These are phyloP conservation scores for Drosophila mercatorum DNA, from an alignment of 2,888 invertebrate genomes.

Conservation along the genomic window DNA sequence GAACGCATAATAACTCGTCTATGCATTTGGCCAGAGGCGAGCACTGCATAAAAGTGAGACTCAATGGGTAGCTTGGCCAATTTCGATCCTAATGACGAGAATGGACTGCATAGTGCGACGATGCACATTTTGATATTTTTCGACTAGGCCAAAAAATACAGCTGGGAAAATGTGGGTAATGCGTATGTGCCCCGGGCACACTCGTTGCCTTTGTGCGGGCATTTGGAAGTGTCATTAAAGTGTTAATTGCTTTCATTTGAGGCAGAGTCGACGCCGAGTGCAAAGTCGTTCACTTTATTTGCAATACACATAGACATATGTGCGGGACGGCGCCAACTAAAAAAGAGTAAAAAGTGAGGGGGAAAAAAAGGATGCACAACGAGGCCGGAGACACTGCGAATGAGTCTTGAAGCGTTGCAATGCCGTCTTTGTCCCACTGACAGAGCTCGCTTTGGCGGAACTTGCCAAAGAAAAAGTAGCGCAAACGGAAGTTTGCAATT, in stretches of 20 bases:
- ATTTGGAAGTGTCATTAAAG: conserved; percentile 76
- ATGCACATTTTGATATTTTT: conserved; percentile 12
- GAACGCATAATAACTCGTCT: conserved; percentile 59
- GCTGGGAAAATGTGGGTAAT: conserved; percentile 27
- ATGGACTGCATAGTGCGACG: neutral
- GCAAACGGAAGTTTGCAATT: conserved; percentile 77
- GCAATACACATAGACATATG: conserved; percentile 30
- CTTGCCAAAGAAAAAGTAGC: conserved; percentile 64
- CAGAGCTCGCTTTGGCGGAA: conserved; percentile 47
- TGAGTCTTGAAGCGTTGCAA: conserved; percentile 33
- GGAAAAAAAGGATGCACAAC: conserved; percentile 36
- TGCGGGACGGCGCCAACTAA: conserved; percentile 9
- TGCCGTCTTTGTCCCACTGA: conserved; percentile 40
- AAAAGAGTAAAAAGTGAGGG: conserved; percentile 8
- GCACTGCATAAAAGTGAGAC: conserved; percentile 18
- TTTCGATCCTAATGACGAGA: conserved; percentile 55
- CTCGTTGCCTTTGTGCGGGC: conserved; percentile 30
- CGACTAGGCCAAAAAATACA: conserved; percentile 30
- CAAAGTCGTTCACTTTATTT: conserved; percentile 35
- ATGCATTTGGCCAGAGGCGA: conserved; percentile 34
- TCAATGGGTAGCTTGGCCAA: conserved; percentile 47
- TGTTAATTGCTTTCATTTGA: conserved; percentile 76
- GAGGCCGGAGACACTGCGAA: conserved; percentile 38
- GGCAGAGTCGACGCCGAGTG: conserved; percentile 33
- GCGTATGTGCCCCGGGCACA: conserved; percentile 14